Evolutionary conservation across 1,140 invertebrate species (phyloP).

Genomic region (Ostrea denselamellosa): DNA sequence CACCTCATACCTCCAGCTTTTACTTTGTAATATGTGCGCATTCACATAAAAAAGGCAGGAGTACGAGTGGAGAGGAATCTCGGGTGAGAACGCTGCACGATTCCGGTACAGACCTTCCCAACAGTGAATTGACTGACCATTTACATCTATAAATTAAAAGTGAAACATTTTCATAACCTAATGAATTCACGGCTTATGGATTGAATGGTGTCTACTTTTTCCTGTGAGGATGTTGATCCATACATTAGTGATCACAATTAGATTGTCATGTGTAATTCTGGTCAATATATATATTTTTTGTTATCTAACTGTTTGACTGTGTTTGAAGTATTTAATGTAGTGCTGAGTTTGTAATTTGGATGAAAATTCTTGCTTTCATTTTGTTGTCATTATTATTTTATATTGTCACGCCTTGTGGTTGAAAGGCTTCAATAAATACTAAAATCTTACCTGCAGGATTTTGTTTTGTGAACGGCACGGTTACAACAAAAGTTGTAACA

Average conservation of each 20-base stretch:
- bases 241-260: background rate
- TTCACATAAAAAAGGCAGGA: no score
- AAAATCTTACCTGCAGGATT: background rate
- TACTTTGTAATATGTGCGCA: no score
- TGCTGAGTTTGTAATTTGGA: slow-evolving; percentile 21
- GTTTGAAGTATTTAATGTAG: slow-evolving; percentile 18
- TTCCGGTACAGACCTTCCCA: background rate
- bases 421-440: slow-evolving; percentile 29
- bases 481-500: background rate
- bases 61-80: background rate
- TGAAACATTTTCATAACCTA: slow-evolving; percentile 32
- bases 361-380: slow-evolving; percentile 3
- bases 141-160: slow-evolving; percentile 15
- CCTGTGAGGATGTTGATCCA: background rate
- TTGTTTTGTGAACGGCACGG: background rate
- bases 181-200: slow-evolving; percentile 35
- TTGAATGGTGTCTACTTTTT: background rate
- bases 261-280: background rate
- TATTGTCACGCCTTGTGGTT: slow-evolving; percentile 32
- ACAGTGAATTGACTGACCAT: background rate
- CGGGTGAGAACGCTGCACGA: background rate
- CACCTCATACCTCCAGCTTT: no score
- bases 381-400: slow-evolving; percentile 38
- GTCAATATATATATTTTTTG: background rate
- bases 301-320: slow-evolving; percentile 24